Evolutionary conservation across 2,888 invertebrate genomes (phyloP), one percentile per base, ranked within the genome.

Genomic region (Erebia palarica): DNA sequence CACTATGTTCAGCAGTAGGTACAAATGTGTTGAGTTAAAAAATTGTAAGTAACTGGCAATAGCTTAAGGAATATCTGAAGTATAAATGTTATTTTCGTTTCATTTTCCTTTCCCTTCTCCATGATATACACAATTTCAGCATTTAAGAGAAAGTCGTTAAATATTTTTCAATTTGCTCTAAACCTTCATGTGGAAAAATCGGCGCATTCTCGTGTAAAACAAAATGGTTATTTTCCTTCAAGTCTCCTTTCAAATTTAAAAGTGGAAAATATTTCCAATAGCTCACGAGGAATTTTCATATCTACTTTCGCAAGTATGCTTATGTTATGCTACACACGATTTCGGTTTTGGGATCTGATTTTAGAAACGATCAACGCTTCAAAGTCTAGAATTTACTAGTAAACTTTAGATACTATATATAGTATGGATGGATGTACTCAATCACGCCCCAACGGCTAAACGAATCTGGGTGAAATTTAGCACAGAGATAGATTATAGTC

Each of bases 231-330:
- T 86, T 88, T 71, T 84, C 82, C 80, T 84, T 84, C 82, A 81
- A 83, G 83, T 84, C 84, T 85, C 84, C 85, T 85, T 86, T 86
- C 86, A 86, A 87, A 84, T 86, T 86, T 85, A 80, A 85, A 86
- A 87, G 85, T 86, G 85, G 82, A 59, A 69, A 69, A 60, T 65
- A 60, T 70, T 70, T 65, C 18, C 65, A 60, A 70, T 65, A 65
- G 51, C 51, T 65, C 42, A 13, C n/a, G 57, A 42, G 53, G 16
- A 16, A 60, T 42, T 60, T 42, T 60, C 42, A 16, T 60, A 44
- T 60, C 42, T 60, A 42, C 60, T 42, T 60, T 60, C 9, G 42
- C 42, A 60, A 42, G 16, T 60, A 16, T 42, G n/a, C 11, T 16
- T n/a, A 42, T 42, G n/a, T n/a, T n/a, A 27, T 27, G 9, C 10